These are phyloP conservation scores for Lepidocolaptes lacrymiger DNA, from an alignment of 2,797 vertebrate species.

Conservation along the genomic window DNA sequence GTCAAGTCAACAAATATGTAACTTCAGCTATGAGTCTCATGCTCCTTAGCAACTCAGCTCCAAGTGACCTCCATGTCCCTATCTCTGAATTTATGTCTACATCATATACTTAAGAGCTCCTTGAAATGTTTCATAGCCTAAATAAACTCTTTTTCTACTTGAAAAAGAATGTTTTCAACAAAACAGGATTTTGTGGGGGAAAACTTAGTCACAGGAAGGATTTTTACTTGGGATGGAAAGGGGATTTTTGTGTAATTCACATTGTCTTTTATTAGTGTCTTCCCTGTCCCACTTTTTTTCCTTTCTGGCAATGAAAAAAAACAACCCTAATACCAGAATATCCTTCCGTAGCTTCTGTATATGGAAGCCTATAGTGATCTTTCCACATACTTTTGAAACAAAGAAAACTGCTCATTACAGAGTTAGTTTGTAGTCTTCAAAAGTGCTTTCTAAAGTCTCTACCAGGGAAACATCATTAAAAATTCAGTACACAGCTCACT, in stretches of 20 bases:
- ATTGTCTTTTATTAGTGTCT: background rate
- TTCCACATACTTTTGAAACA: background rate
- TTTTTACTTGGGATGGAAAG: background rate
- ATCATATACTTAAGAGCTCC: background rate
- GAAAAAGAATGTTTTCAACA: background rate
- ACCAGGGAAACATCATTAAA: conserved; percentile 63
- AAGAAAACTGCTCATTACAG: conserved; percentile 32
- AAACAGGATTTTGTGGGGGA: background rate
- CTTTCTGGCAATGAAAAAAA: background rate
- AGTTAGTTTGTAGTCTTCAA: conserved; percentile 54
- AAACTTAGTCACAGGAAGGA: background rate
- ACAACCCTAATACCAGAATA: background rate
- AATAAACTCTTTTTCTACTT: background rate
- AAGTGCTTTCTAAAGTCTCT: conserved; percentile 59
- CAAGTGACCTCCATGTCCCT: background rate
- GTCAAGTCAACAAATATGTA: background rate
- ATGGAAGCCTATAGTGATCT: background rate
- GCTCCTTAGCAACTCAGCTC: background rate
- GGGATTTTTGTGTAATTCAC: background rate
- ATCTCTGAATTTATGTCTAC: background rate
- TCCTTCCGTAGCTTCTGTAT: background rate
- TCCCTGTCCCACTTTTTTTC: background rate
- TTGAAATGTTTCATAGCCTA: background rate
- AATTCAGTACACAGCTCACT: conserved; percentile 56
- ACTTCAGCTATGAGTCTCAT: background rate